Conservation (phyloP, 1,140 invertebrate species). For the Popillia japonica region DNA sequence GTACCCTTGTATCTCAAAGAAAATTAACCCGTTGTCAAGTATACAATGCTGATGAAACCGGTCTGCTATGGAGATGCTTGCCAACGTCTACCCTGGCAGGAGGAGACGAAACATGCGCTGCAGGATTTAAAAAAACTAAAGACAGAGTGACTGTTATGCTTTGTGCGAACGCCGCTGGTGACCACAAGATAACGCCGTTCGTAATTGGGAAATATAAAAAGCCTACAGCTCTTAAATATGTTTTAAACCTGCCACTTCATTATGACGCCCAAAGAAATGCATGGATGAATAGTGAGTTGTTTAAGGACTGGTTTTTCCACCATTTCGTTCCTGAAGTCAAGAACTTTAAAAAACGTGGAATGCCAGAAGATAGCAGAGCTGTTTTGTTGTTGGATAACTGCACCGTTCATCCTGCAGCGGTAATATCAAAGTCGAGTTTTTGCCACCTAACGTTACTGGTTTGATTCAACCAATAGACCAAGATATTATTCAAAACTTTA, state of each 20-base stretch:
- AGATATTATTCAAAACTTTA: slow-evolving; percentile 46
- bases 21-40: slow-evolving; percentile 15
- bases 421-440: slow-evolving; percentile 46
- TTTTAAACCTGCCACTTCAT: slow-evolving; percentile 16
- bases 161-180: slow-evolving; percentile 39
- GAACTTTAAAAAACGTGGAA: slow-evolving; percentile 35
- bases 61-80: slow-evolving; percentile 37
- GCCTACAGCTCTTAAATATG: slow-evolving; percentile 22
- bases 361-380: background rate
- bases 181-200: slow-evolving; percentile 39
- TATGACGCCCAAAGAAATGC: slow-evolving; percentile 50
- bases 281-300: slow-evolving; percentile 57
- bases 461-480: slow-evolving; percentile 55
- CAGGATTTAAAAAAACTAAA: slow-evolving; percentile 39
- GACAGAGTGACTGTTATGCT: slow-evolving; percentile 29
- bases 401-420: background rate
- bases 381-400: slow-evolving; percentile 23
- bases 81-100: slow-evolving; percentile 33
- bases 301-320: slow-evolving; percentile 58
- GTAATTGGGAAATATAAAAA: slow-evolving; percentile 38
- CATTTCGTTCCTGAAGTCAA: slow-evolving; percentile 56
- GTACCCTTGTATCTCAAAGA: slow-evolving; percentile 17
- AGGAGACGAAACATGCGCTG: slow-evolving; percentile 29
- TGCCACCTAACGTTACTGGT: slow-evolving; percentile 54
- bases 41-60: slow-evolving; percentile 43